Conservation (phyloP, 2,113 vertebrate species). For the Columbina picui region DNA sequence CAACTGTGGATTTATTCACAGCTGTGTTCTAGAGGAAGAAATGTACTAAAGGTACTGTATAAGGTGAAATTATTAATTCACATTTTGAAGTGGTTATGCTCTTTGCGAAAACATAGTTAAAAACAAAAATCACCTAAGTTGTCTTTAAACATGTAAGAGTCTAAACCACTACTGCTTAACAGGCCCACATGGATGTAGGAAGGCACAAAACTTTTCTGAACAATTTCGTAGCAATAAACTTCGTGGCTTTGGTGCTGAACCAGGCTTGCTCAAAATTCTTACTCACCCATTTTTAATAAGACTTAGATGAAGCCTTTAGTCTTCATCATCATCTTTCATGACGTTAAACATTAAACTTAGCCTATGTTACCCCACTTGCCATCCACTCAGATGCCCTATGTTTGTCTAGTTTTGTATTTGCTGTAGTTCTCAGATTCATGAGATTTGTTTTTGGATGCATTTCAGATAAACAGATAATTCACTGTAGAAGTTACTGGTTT, state of each 20-base stretch:
- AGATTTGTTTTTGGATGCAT: rapidly evolving
- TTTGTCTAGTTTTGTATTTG: neutral
- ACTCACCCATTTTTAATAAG: neutral
- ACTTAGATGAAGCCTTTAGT: neutral
- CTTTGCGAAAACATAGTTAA: neutral
- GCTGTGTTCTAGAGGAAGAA: neutral
- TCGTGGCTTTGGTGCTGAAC: too few relatives aligned
- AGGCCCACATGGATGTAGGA: neutral
- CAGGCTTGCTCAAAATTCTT: too few relatives aligned
- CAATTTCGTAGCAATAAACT: neutral
- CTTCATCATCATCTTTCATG: neutral
- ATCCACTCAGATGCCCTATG: neutral
- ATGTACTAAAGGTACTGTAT: neutral
- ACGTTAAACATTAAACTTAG: neutral
- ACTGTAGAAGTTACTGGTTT: neutral
- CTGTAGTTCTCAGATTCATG: neutral
- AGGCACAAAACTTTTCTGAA: neutral
- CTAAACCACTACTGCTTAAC: neutral
- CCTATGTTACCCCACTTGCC: neutral
- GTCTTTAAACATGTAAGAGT: neutral
- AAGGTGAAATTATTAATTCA: neutral
- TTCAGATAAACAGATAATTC: neutral
- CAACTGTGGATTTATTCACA: neutral
- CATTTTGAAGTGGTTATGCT: neutral
- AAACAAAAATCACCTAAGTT: neutral